Evolutionary conservation across 2,888 invertebrate genomes (phyloP), one percentile per base, ranked within the genome.

Genomic region (Melinaea menophilus): DNA sequence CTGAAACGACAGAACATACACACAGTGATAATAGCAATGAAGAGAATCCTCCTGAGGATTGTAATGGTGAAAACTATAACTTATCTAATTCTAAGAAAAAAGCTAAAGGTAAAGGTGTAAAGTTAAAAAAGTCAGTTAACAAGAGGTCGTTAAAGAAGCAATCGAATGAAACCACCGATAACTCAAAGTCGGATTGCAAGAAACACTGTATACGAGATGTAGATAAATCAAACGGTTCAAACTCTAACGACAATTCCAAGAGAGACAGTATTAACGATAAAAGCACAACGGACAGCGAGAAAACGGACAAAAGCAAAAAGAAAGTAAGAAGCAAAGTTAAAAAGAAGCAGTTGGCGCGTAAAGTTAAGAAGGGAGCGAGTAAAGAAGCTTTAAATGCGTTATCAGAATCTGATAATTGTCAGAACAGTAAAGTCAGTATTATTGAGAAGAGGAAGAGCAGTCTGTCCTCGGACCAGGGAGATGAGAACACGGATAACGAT

Each of bases 401-500:
- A 48, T 72, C 81, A 57, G 85, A 84, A 72, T 80, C 79, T 71
- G 86, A 87, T 66, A 84, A 79, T 69, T 75, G 81, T 74, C 84
- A 82, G 63, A 84, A 86, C 75, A 85, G 77, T 80, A 90, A 89
- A 85, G 78, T 84, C 74, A 82, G 80, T 82, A 86, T 88, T 75
- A 83, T 85, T 72, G 85, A 88, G 69, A 88, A 87, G 63, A 79
- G 88, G 68, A 88, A 90, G 75, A 90, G 87, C 66, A 88, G 89
- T 78, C 82, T 90, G 13, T 89, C 89, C 0, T 89, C 90, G 33
- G 89, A 88, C 55, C 83, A 85, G 57, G 85, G 85, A n/a, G 84
- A 85, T 7, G 76, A 78, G 4, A 76, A 78, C 55, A 73, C 75
- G 48, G 82, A 84, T 33, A 80, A 75, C 71, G 84, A 84, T 59